Conservation (phyloP, 2,888 invertebrate species). For the Cephus pygmeus region DNA sequence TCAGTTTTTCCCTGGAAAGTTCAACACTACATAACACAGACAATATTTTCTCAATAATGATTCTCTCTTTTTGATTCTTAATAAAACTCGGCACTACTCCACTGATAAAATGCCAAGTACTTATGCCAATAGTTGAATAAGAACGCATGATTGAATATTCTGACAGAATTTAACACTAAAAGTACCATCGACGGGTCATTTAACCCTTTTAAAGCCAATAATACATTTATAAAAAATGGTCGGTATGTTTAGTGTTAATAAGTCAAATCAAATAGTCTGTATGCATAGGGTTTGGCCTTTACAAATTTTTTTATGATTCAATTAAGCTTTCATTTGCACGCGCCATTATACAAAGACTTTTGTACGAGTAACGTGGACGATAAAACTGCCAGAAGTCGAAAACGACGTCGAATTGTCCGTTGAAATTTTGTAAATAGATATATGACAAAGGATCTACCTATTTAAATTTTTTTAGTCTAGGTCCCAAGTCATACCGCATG, state of each 20-base stretch:
- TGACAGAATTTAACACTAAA: neutral
- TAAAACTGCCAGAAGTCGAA: neutral
- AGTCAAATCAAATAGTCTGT: neutral
- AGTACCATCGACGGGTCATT: too few relatives aligned
- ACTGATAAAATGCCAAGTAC: neutral
- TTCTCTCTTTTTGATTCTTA: neutral
- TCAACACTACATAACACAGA: neutral
- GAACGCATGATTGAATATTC: neutral
- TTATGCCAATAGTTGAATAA: neutral
- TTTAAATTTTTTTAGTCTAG: neutral
- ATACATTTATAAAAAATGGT: too few relatives aligned
- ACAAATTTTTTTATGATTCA: neutral
- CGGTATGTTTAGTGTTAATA: neutral
- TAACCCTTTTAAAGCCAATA: too few relatives aligned
- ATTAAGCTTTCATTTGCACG: neutral
- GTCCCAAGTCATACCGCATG: conserved; percentile 30
- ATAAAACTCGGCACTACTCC: neutral
- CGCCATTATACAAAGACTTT: neutral
- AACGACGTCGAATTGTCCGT: neutral
- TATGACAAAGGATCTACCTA: neutral
- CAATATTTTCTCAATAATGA: neutral
- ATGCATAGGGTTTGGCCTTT: neutral
- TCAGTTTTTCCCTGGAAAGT: neutral
- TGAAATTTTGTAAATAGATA: neutral
- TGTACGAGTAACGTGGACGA: neutral